Conservation (phyloP, 1,140 invertebrate species). For the Dendrolimus punctatus region DNA sequence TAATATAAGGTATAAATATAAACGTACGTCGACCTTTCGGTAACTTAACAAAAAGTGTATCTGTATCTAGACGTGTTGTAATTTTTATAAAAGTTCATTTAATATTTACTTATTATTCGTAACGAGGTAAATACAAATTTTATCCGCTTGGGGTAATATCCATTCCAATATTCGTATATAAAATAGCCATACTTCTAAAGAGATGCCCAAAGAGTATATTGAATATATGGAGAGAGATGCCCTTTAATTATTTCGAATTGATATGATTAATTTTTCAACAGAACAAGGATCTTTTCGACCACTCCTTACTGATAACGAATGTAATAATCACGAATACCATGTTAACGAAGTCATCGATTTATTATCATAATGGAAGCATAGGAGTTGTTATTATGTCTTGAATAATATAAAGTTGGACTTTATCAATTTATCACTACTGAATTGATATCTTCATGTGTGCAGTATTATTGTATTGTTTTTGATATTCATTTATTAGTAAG, state of each 20-base stretch:
- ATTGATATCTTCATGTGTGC: no score
- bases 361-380: conserved; percentile 4
- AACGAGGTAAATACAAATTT: neutral
- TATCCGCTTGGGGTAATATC: no score
- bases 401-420: neutral
- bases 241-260: neutral
- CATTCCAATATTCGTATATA: no score
- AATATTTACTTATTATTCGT: conserved; percentile 1
- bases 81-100: conserved; percentile 1
- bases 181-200: no score
- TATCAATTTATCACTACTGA: no score
- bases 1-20: no score
- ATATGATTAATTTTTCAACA: neutral
- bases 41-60: neutral
- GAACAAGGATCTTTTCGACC: conserved; percentile 11
- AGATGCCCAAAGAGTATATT: no score
- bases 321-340: conserved; percentile 20
- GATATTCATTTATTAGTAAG: no score
- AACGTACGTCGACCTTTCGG: no score
- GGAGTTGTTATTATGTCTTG: conserved; percentile 4
- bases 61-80: neutral
- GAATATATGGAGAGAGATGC: no score
- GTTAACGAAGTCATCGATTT: conserved; percentile 24
- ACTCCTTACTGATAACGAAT: conserved; percentile 21
- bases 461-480: no score